phyloP scores from a whole-genome alignment of 2,797 vertebrate species.

The Centroberyx gerrardi region DNA sequence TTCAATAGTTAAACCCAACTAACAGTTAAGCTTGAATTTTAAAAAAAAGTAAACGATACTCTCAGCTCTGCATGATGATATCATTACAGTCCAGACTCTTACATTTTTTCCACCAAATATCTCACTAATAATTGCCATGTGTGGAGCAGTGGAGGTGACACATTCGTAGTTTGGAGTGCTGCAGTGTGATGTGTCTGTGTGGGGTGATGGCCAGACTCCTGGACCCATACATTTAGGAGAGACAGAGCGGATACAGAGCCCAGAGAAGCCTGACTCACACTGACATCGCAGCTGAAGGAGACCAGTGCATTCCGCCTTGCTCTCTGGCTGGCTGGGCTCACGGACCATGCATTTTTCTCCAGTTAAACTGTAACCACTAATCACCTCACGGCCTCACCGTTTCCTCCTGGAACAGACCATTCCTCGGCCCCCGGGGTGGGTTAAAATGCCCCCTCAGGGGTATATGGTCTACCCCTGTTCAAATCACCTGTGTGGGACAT shows the following conservation, averaged over 20 bases:
- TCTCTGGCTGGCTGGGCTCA: constrained; percentile 73
- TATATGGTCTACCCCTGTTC: constrained; percentile 29
- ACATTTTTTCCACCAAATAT: constrained; percentile 24
- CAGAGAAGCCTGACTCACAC: constrained; percentile 66
- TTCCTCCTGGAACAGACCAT: constrained; percentile 82
- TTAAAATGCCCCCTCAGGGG: constrained; percentile 52
- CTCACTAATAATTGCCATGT: constrained; percentile 64
- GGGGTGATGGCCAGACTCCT: constrained; percentile 40
- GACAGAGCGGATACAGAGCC: constrained; percentile 60
- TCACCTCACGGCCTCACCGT: constrained; percentile 81
- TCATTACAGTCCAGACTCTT: constrained; percentile 12
- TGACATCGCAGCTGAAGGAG: constrained; percentile 61
- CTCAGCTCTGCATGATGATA: constrained; percentile 3
- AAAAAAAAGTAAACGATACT: constrained; percentile 21
- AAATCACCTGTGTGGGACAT: constrained; percentile 74
- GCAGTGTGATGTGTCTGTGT: constrained; percentile 47
- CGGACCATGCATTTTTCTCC: constrained; percentile 85
- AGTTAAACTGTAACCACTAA: constrained; percentile 90
- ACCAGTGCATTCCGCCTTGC: constrained; percentile 69
- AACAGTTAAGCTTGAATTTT: constrained; percentile 25
- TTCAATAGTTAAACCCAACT: constrained; percentile 25
- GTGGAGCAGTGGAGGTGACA: constrained; percentile 60
- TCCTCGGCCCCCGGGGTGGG: constrained; percentile 70
- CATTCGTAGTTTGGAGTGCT: constrained; percentile 35
- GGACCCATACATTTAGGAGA: constrained; percentile 45